Percentiles rank a stretch among this genome's conserved stretches.
Evolutionary conservation across 2,113 vertebrate species (phyloP).

Genomic region (Gnathonemus longibarbis): DNA sequence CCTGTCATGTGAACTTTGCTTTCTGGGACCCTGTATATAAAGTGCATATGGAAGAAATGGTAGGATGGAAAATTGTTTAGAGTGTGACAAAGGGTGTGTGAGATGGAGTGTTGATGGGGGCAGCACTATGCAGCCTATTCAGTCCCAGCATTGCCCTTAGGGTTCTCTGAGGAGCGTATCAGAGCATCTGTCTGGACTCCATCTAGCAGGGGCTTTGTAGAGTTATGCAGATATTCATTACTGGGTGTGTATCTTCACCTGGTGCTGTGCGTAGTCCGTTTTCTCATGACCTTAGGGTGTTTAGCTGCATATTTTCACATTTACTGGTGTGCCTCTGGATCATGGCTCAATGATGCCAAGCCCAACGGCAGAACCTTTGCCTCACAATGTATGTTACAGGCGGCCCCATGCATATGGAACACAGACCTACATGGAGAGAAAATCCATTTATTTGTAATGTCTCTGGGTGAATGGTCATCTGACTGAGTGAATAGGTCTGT

Average conservation of each 20-base stretch:
- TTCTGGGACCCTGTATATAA: neutral
- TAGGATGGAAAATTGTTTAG: neutral
- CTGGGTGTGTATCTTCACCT: neutral
- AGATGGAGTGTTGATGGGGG: neutral
- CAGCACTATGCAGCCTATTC: neutral
- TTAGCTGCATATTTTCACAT: neutral
- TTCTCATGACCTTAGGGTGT: neutral
- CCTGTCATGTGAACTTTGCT: neutral
- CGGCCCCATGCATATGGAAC: neutral
- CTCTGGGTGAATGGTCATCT: neutral
- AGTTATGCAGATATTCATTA: neutral
- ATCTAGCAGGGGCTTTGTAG: neutral
- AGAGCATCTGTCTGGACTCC: neutral
- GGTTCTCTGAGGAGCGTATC: neutral
- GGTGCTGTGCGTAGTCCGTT: neutral
- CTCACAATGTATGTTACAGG: neutral
- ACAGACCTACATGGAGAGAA: neutral
- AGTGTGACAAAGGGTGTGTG: neutral
- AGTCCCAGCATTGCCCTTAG: neutral
- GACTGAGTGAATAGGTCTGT: neutral
- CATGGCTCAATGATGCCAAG: neutral
- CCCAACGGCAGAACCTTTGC: neutral
- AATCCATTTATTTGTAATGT: neutral
- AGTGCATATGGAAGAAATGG: neutral
- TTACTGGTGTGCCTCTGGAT: neutral